A percentile compares a stretch with the other conserved stretches of the same genome.
phyloP scores from a whole-genome alignment of 2,113 vertebrate species.

The Macrotis lagotis region DNA sequence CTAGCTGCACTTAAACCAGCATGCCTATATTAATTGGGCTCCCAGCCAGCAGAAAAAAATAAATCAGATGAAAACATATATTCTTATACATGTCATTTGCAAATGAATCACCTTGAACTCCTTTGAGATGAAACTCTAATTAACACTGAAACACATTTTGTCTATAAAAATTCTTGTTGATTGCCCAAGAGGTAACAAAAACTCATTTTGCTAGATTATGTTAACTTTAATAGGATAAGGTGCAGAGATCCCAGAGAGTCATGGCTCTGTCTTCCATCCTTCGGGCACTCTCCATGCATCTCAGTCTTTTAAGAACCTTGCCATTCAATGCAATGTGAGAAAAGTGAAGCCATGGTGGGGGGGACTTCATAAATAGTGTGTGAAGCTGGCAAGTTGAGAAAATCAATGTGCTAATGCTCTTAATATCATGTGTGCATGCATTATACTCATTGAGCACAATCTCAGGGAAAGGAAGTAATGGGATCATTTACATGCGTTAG shows the following conservation, averaged over 20 bases:
- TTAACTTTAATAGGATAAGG: constrained; percentile 60
- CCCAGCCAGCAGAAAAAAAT: constrained; percentile 3
- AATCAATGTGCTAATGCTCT: constrained; percentile 44
- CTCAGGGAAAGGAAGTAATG: background rate
- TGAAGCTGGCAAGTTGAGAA: constrained; percentile 53
- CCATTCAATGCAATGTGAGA: background rate
- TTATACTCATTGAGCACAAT: background rate
- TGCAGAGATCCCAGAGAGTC: constrained; percentile 11
- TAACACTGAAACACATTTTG: constrained; percentile 70
- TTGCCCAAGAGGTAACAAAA: constrained; percentile 63
- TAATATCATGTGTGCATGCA: constrained; percentile 34
- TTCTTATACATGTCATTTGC: constrained; percentile 47
- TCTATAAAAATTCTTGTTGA: constrained; percentile 68
- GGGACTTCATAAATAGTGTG: constrained; percentile 6
- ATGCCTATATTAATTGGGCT: background rate
- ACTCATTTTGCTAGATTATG: constrained; percentile 59
- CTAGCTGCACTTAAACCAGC: background rate
- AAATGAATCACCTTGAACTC: constrained; percentile 72
- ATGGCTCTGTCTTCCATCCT: background rate
- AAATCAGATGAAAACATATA: constrained; percentile 13
- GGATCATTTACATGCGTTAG: background rate
- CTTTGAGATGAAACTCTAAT: constrained; percentile 71
- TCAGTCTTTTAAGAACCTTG: background rate
- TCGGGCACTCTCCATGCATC: background rate
- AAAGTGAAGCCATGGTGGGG: background rate